Evolutionary conservation across 2,113 vertebrate species (phyloP).

Genomic region (Hydrochoerus hydrochaeris): DNA sequence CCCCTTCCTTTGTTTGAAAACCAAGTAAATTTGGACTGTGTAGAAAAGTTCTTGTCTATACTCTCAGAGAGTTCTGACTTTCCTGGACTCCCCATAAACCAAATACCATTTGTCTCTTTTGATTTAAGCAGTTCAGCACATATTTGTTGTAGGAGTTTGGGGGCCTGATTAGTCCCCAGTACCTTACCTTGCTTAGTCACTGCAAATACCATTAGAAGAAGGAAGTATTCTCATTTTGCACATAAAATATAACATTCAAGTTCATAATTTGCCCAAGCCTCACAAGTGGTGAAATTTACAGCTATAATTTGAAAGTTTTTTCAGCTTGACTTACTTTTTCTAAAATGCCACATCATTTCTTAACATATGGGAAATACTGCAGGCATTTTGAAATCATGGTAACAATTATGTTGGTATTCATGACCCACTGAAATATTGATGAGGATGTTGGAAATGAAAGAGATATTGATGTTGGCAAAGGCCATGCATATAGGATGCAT

Average conservation of each 20-base stretch:
- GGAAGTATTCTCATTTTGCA: not conserved
- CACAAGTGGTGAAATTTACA: not conserved
- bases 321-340: not conserved
- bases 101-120: not conserved
- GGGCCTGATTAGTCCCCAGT: not conserved
- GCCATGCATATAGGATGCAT: not conserved
- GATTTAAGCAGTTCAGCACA: not conserved
- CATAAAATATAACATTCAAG: conserved; percentile 20
- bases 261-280: not conserved
- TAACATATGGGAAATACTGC: not conserved
- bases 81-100: not conserved
- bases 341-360: not conserved
- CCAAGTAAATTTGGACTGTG: not conserved
- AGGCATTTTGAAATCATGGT: not conserved
- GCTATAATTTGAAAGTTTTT: not conserved
- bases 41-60: not conserved
- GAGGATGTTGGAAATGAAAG: not conserved
- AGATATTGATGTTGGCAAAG: not conserved
- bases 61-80: not conserved
- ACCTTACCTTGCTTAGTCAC: not conserved
- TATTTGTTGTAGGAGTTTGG: not conserved
- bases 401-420: not conserved
- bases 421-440: not conserved
- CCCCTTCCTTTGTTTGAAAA: not conserved
- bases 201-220: not conserved